Base-by-base conservation (phyloP, 2,888 invertebrate species). In the Tenthredo amoena region DNA sequence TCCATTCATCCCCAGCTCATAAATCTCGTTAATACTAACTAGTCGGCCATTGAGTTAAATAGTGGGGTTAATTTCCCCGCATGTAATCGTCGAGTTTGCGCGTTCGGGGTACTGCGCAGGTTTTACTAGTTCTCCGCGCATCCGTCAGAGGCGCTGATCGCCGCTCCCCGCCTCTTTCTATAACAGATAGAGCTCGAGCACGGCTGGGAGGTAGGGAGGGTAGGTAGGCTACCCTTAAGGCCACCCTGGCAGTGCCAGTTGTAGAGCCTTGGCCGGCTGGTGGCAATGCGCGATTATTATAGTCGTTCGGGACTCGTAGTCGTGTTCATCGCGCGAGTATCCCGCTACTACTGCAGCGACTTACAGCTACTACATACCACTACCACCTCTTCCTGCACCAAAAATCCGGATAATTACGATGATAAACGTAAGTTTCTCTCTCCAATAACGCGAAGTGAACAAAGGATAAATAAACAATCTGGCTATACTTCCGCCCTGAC, bases 181-280 rank as follows among this genome's bases (percentile, higher is more conserved):
- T 40, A n/a, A 40, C 72, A n/a, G 72, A 34, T 21, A 40, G n/a
- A 34, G 21, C 72, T 47, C 26, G 12, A 26, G 50, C 26, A 6
- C 21, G 58, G 21, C 21, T 21, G 7, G 74, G 74, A 26, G 31
- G 10, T 55, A 31, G 55, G 77, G 31, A 21, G 77, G 55, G 34
- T 43, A 55, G 55, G 31, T 50, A 50, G 26, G 81, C 81, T 18
- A 62, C 81, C 58, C 81, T 81, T 81, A 81, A 81, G 62, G 40
- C 81, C 62, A 62, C 58, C 58, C 81, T 81, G 81, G 81, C 62
- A 81, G 81, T 81, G 81, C 81, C 81, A 81, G 81, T 81, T 81
- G 81, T 81, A 62, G 62, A 81, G 81, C 81, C 81, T 62, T 81
- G 81, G 81, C 81, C 62, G 81, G 81, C 81, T 81, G 81, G 58